Conservation (phyloP, 1,140 invertebrate species). For the Lutraria rhynchaena region DNA sequence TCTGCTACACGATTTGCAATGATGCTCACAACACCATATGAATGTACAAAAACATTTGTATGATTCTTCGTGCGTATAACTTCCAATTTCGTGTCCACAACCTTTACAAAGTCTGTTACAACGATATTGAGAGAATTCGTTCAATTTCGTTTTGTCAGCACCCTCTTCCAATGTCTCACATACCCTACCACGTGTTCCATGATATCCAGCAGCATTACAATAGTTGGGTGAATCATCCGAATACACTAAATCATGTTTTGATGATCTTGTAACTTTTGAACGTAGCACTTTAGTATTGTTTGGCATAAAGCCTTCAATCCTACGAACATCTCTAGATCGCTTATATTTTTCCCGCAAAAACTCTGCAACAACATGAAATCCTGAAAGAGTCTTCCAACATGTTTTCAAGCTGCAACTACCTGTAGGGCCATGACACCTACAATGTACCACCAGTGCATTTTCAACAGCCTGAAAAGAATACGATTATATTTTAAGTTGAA, state of each 20-base stretch:
- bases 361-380: slow-evolving; percentile 93
- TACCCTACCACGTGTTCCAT: slow-evolving; percentile 87
- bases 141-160: slow-evolving; percentile 83
- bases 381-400: slow-evolving; percentile 94
- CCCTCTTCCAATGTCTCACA: slow-evolving; percentile 64
- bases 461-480: slow-evolving; percentile 90
- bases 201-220: slow-evolving; percentile 90
- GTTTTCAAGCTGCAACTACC: slow-evolving; percentile 94
- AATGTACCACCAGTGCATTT: slow-evolving; percentile 91
- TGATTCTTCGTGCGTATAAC: slow-evolving; percentile 87
- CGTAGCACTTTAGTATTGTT: slow-evolving; percentile 49
- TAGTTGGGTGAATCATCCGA: too few relatives aligned
- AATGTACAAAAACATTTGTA: slow-evolving; percentile 91
- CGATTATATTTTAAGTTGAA: too few relatives aligned
- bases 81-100: slow-evolving; percentile 90
- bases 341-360: slow-evolving; percentile 94
- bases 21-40: slow-evolving; percentile 93
- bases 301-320: slow-evolving; percentile 59
- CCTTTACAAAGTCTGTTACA: slow-evolving; percentile 93
- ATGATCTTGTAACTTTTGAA: slow-evolving; percentile 41
- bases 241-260: slow-evolving; percentile 88
- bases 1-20: slow-evolving; percentile 83
- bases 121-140: slow-evolving; percentile 84
- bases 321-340: slow-evolving; percentile 88
- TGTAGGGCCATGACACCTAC: slow-evolving; percentile 96